Evolutionary conservation across 2,888 invertebrate genomes (phyloP), one percentile per base, ranked within the genome.

Genomic region (Polyommatus icarus): DNA sequence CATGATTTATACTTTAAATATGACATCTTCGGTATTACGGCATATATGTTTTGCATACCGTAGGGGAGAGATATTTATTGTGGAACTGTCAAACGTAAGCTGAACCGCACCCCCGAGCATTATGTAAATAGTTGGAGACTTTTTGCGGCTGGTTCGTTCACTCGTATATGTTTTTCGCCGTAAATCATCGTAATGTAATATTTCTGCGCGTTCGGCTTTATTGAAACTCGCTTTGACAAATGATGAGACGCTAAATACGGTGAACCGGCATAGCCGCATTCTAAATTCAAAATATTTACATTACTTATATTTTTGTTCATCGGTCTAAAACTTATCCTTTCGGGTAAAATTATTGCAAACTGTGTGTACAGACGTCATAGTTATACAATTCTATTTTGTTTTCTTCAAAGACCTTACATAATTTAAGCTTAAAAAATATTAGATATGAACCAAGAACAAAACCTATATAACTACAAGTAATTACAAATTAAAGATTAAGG

Each of bases 131-230:
- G 67, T 36, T 50, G 32, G 80, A 78, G 79, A 32, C 61, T 76
- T 76, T 71, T 78, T 71, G 20, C 20, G 1, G 18, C 15, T 79
- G 81, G 81, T 78, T 36, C 57, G 73, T 46, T 78, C 82, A 84
- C 84, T 83, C 82, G 83, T 82, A 84, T 84, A 86, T 87, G 87
- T 88, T 88, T 91, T 89, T 88, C 87, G 85, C 85, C 88, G 85
- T 93, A 93, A 91, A 93, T 93, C 93, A 91, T 89, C 89, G 91
- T 91, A 93, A 92, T 91, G 92, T 87, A 90, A 91, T 92, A 91
- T 91, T 89, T 84, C 84, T 81, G 83, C 84, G 82, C 83, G 81
- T 85, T 87, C 86, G 84, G 84, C 85, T 85, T 87, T 91, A 93
- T 93, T 92, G 92, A 90, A 92, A 88, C 84, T 87, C 86, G 85